These are phyloP conservation scores for Myocastor coypus DNA, from an alignment of 2,113 vertebrate genomes.

Conservation along the genomic window DNA sequence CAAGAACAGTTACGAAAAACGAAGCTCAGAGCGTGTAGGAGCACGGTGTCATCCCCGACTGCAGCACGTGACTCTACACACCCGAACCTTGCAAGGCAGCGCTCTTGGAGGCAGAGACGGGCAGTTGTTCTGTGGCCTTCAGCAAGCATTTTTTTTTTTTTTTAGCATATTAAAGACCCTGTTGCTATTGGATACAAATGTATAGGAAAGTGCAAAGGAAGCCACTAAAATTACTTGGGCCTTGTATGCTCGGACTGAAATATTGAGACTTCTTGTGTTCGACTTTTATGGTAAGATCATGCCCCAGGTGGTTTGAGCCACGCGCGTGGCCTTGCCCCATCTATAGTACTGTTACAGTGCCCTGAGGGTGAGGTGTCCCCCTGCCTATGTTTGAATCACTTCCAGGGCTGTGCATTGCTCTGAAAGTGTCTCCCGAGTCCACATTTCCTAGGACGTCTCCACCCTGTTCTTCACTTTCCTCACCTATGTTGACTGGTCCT, in stretches of 20 bases:
- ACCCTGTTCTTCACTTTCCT: background rate
- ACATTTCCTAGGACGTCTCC: background rate
- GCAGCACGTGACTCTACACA: accelerated
- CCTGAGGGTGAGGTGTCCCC: background rate
- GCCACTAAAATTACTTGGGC: background rate
- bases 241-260: background rate
- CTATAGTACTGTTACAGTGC: background rate
- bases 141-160: background rate
- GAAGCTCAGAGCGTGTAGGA: background rate
- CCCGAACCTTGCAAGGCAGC: background rate
- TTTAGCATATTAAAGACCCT: background rate
- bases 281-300: background rate
- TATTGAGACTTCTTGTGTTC: background rate
- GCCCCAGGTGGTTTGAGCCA: background rate
- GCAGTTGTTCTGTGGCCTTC: background rate
- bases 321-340: accelerated
- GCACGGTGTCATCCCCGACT: accelerated
- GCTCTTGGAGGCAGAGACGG: background rate
- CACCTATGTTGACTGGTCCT: background rate
- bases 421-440: background rate
- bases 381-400: background rate
- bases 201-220: background rate
- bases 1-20: background rate
- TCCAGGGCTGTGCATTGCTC: too few species aligned
- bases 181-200: background rate